A percentile compares a stretch with the other conserved stretches of the same genome.
These are phyloP conservation scores for Lepidothrix coronata DNA, from an alignment of 2,113 vertebrate species.

Conservation along the genomic window DNA sequence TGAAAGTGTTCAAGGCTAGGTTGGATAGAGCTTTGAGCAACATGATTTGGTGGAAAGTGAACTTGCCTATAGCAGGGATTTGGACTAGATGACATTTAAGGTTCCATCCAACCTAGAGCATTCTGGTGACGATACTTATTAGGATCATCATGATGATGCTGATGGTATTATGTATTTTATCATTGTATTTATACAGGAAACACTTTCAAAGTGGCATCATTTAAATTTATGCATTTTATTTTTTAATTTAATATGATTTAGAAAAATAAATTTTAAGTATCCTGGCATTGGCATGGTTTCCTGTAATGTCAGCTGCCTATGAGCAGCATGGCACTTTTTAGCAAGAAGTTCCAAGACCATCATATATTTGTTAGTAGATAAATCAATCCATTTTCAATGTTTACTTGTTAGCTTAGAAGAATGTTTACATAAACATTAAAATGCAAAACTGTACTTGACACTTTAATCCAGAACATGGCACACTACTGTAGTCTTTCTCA, in stretches of 20 bases:
- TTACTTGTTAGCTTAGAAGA: neutral
- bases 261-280: neutral
- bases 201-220: neutral
- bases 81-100: neutral
- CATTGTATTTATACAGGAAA: neutral
- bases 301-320: neutral
- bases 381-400: neutral
- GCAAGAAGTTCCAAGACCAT: neutral
- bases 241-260: neutral
- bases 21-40: neutral
- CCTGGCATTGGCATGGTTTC: neutral
- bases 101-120: neutral
- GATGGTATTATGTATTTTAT: neutral
- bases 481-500: neutral
- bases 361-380: neutral
- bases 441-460: neutral
- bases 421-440: conserved; percentile 4
- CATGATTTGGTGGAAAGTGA: neutral
- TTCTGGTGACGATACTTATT: neutral
- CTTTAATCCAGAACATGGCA: neutral
- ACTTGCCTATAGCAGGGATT: neutral
- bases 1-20: neutral
- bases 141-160: neutral
- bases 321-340: neutral
- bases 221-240: neutral